Percentiles rank a stretch among this genome's conserved stretches.
Conservation (phyloP, 2,113 vertebrate genomes). For the Antechinus flavipes region DNA sequence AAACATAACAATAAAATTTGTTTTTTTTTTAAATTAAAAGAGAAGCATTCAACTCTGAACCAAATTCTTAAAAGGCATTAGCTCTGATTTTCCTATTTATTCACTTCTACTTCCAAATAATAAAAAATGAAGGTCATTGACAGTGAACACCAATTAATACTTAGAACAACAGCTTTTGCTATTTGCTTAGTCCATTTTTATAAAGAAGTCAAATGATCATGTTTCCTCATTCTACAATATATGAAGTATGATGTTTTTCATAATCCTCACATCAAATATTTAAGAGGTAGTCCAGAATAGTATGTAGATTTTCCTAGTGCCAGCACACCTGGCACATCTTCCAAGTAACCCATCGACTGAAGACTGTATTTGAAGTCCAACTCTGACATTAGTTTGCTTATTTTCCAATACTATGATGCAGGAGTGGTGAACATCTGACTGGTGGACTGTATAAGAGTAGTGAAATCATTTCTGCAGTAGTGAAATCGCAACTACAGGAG, state of each 20-base stretch:
- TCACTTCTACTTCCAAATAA: neutral
- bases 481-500: too few species aligned
- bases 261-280: neutral
- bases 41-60: neutral
- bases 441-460: too few species aligned
- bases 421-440: too few species aligned
- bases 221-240: neutral
- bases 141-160: conserved; percentile 12
- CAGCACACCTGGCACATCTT: neutral
- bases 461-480: too few species aligned
- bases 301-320: neutral
- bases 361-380: neutral
- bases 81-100: conserved; percentile 29
- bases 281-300: neutral
- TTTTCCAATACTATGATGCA: neutral
- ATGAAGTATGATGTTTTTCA: neutral
- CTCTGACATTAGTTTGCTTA: neutral
- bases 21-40: neutral
- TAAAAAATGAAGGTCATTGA: conserved; percentile 7
- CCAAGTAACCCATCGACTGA: neutral
- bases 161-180: neutral
- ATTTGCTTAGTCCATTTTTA: neutral
- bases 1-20: neutral
- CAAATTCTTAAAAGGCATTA: neutral
- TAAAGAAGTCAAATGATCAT: neutral